Base-by-base conservation (phyloP, 2,888 invertebrate genomes). In the Coremacera marginata region DNA sequence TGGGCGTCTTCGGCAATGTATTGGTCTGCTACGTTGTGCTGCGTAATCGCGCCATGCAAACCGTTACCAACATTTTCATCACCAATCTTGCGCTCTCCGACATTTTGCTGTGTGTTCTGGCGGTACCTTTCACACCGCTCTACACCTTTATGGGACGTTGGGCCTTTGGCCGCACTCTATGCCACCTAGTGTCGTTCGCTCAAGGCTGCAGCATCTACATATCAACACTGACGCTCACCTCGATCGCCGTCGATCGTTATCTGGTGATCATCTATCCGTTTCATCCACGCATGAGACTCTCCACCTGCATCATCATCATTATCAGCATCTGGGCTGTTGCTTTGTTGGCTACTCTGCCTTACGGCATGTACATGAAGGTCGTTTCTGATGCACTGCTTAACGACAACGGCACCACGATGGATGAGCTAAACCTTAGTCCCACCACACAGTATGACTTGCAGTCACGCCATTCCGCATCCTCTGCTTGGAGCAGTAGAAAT, bases 191-290 rank as follows among this genome's bases (percentile, higher is more conserved):
- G 3, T 95, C 98, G 75, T 97, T 95, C 89, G 95, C 97, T 77
- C 97, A 97, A 89, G 98, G 98, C 75, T 95, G 96, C 85, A 97
- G 97, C 88, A 98, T 99, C 82, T 99, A 98, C 92, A 98, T 99
- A 86, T 98, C 98, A 79, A 98, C 98, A 0, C 91, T 99, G 84
- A 99, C 99, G 5, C 92, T 99, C 80, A 98, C 97, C 83, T 96
- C 98, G 82, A 99, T 99, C 84, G 99, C 99, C 71, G 94, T 99
- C 79, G 99, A 99, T 90, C 93, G 99, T 76, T 99, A 97, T 90
- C 95, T 98, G 89, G 98, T 98, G 80, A 99, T 99, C 83, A 96
- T 98, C 81, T 96, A 98, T 88, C 98, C 98, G 0, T 98, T 98
- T 90, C 93, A 94, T 86, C 97, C 96, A 4, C 92, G 98, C 80